Evolutionary conservation across 2,797 vertebrate species (phyloP), one percentile per base, ranked within the genome.

Genomic region (Propithecus deckenii): DNA sequence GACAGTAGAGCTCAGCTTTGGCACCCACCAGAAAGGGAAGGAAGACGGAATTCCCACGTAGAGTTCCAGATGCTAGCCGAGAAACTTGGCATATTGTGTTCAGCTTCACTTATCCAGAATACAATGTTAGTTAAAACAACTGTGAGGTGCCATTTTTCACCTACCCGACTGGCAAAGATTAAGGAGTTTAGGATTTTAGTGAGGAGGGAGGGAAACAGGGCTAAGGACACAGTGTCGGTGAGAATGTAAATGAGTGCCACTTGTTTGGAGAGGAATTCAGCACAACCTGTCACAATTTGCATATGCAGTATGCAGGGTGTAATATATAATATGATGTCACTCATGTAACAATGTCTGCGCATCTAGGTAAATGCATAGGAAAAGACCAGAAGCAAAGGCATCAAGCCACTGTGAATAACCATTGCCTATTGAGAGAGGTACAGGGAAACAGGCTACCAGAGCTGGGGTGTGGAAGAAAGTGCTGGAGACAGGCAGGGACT

Each of bases 351-450:
- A 30, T 23, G 15, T 28, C 41, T 72, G 11, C 17, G 14, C 0
- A 7, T 67, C 35, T 38, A 32, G 17, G 0, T 38, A 35, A 85
- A 81, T 2, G 28, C 2, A 1, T 0, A 63, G 78, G 67, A n/a
- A 80, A 88, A 59, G 48, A 2, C 22, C 17, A 3, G 20, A 48
- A 80, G 41, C 46, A 61, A 1, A 46, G 28, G 9, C 30, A 23
- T 7, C 9, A 11, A 65, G 17, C 2, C 7, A 14, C 43, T 2
- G 15, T 52, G 57, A 32, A 28, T 7, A 38, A n/a, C 13, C 2
- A 0, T 23, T 22, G 25, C 32, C 8, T 18, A 0, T 1, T 32
- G 57, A 63, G 2, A 30, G 18, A 32, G 32, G 15, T 7, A 30
- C 38, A 46, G 23, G 18, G 46, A 32, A 20, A 61, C 0, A 18